These are phyloP conservation scores for Vannuccia rotundouncinata DNA, from an alignment of 2,888 invertebrate species.

Conservation along the genomic window DNA sequence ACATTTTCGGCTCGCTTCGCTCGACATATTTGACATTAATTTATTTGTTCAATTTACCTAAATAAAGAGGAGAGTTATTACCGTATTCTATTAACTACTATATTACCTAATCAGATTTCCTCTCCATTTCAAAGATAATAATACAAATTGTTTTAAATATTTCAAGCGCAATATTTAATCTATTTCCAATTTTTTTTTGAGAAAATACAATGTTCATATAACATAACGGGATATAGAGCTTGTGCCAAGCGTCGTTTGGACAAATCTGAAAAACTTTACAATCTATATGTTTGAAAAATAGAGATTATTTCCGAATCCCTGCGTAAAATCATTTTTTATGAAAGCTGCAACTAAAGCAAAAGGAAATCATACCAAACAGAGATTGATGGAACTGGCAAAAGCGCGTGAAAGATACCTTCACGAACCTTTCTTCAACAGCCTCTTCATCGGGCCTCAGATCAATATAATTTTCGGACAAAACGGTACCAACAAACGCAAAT, in stretches of 20 bases:
- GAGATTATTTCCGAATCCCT: not conserved
- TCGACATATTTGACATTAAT: not conserved
- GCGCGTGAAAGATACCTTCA: not conserved
- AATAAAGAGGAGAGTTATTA: not conserved
- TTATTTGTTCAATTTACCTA: not conserved
- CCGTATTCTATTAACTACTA: not conserved
- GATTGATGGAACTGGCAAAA: not conserved
- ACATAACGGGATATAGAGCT: too few species aligned
- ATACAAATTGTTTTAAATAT: too few species aligned
- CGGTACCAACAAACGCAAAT: not conserved
- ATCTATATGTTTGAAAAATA: not conserved
- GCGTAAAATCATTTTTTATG: not conserved
- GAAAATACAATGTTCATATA: too few species aligned
- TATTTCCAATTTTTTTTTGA: too few species aligned
- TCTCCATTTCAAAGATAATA: not conserved
- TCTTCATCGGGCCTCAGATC: not conserved
- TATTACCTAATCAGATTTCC: not conserved
- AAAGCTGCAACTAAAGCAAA: not conserved
- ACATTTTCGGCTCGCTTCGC: not conserved
- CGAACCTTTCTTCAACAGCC: not conserved
- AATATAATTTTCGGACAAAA: not conserved
- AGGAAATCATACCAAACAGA: not conserved
- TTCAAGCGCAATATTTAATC: too few species aligned
- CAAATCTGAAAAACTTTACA: not conserved
- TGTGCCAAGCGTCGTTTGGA: too few species aligned